Evolutionary conservation across 1,140 invertebrate genomes (phyloP).

Genomic region (Dreissena rostriformis): DNA sequence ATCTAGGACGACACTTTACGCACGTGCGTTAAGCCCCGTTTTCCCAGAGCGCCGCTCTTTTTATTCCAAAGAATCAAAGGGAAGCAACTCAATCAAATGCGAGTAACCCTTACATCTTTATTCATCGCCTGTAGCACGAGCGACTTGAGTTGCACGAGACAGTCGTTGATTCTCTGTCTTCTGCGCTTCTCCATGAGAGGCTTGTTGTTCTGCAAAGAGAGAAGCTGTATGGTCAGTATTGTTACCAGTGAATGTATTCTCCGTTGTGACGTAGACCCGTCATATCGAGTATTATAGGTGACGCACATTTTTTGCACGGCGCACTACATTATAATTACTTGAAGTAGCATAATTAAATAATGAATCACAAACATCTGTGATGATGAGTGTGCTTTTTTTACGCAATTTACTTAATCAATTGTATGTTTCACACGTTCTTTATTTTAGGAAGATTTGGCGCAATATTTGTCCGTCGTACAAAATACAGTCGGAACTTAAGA

Average conservation of each 20-base stretch:
- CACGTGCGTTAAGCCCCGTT: no score
- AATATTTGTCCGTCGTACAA: no score
- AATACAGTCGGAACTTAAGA: no score
- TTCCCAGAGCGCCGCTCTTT: no score
- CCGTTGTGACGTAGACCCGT: neutral
- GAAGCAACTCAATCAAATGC: conserved; percentile 42
- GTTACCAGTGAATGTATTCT: neutral
- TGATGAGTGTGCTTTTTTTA: no score
- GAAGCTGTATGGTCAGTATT: conserved; percentile 26
- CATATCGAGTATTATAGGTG: conserved; percentile 20
- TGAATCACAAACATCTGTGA: no score
- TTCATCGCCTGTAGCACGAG: conserved; percentile 92
- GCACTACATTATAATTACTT: no score
- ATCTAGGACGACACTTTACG: no score
- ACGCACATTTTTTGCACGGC: neutral
- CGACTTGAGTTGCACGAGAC: conserved; percentile 92
- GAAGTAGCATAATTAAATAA: no score
- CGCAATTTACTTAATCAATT: no score
- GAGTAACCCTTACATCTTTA: conserved; percentile 70
- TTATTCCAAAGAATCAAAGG: conserved; percentile 17
- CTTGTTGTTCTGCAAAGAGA: conserved; percentile 90
- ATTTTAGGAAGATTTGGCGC: neutral
- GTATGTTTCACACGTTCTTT: neutral
- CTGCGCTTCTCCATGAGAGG: conserved; percentile 95
- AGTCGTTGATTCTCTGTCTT: conserved; percentile 93